phyloP scores from a whole-genome alignment of 2,888 invertebrate species.

The Druceiella hillmani region DNA sequence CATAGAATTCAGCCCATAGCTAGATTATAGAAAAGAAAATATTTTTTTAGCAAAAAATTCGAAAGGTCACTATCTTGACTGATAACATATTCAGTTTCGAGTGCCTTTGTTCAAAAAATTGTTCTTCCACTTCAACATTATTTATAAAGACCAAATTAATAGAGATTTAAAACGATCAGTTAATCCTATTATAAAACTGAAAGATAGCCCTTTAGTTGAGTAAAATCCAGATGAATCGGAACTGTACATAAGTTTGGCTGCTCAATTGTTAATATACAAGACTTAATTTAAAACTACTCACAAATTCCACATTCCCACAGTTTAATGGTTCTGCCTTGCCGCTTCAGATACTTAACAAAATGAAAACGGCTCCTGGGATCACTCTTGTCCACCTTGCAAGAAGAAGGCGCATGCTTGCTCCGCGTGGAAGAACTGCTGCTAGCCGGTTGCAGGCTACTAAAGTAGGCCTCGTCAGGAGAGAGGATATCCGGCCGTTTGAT shows the following conservation, averaged over 20 bases:
- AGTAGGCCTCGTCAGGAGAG: constrained; percentile 8
- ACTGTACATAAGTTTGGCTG: not conserved
- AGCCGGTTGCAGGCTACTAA: constrained; percentile 19
- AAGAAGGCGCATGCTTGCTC: too few relatives aligned
- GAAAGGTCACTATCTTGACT: too few relatives aligned
- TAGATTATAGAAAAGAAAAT: too few relatives aligned
- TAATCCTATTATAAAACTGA: too few relatives aligned
- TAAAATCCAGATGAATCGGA: not conserved
- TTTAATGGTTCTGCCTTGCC: constrained; percentile 62
- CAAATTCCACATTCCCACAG: constrained; percentile 73
- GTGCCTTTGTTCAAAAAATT: too few relatives aligned
- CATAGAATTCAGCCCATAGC: too few relatives aligned
- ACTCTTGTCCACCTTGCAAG: constrained; percentile 49
- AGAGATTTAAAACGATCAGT: too few relatives aligned
- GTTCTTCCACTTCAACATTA: too few relatives aligned
- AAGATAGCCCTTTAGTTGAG: too few relatives aligned
- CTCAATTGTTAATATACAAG: not conserved
- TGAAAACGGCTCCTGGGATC: constrained; percentile 57
- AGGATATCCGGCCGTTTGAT: constrained; percentile 6
- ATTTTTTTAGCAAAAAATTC: too few relatives aligned
- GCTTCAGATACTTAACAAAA: constrained; percentile 61
- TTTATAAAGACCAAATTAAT: too few relatives aligned
- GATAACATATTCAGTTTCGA: too few relatives aligned
- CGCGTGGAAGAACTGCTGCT: constrained; percentile 18
- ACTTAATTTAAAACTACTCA: constrained; percentile 36